phyloP scores from a whole-genome alignment of 64 coral and sea anemone species.

The Montipora cactus region DNA sequence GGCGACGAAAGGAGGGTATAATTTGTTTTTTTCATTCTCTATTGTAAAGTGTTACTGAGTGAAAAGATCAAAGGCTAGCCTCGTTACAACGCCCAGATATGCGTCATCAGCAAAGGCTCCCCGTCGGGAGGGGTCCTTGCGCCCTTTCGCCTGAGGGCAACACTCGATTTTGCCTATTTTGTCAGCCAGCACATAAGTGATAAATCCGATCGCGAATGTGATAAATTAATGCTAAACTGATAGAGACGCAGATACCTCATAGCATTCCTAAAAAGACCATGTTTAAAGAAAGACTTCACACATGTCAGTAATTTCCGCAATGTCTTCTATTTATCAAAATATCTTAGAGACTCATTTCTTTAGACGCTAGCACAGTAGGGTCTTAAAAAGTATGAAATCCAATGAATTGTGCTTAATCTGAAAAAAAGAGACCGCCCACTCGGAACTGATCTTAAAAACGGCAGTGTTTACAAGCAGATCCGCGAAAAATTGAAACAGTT shows the following conservation, averaged over 20 bases:
- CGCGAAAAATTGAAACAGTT: constrained; percentile 12
- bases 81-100: neutral
- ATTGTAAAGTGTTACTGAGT: too few relatives aligned
- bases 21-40: too few relatives aligned
- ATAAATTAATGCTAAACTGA: neutral
- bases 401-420: neutral
- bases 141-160: neutral
- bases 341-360: neutral
- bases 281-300: neutral
- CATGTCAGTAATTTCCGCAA: constrained; percentile 22
- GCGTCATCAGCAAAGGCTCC: neutral
- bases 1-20: too few relatives aligned
- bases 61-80: too few relatives aligned
- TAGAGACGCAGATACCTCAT: neutral
- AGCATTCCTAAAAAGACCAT: neutral
- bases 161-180: neutral
- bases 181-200: neutral
- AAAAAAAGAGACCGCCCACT: neutral
- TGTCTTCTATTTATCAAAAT: neutral
- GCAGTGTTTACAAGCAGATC: neutral
- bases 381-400: neutral
- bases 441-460: neutral
- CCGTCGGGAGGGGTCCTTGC: neutral
- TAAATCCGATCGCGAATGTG: neutral
- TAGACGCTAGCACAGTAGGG: neutral